Evolutionary conservation across 2,888 invertebrate species (phyloP).

Genomic region (Melieria picta): DNA sequence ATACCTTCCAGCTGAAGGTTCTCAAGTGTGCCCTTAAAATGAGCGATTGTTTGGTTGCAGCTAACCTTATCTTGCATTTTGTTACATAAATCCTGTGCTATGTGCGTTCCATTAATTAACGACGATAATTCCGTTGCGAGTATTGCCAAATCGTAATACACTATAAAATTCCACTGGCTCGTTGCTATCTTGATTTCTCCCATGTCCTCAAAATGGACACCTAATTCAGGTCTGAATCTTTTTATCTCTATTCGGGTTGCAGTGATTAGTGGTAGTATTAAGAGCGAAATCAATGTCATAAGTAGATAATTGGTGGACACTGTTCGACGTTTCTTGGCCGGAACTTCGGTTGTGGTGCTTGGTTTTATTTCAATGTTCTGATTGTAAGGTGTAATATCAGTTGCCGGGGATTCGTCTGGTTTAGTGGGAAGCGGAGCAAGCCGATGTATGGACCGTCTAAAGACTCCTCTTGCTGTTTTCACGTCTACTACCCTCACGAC

Average conservation of each 20-base stretch:
- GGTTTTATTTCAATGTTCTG: too few relatives aligned
- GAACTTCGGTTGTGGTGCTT: too few relatives aligned
- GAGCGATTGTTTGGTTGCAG: slow-evolving; percentile 12
- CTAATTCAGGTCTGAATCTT: slow-evolving; percentile 17
- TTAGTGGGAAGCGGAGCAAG: too few relatives aligned
- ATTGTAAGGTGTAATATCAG: too few relatives aligned
- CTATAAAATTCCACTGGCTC: slow-evolving; percentile 33
- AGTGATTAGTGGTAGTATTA: background rate
- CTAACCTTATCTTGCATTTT: background rate
- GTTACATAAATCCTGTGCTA: background rate
- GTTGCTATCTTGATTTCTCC: slow-evolving; percentile 29
- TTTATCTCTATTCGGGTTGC: background rate
- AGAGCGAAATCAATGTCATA: too few relatives aligned
- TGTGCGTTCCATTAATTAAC: slow-evolving; percentile 8
- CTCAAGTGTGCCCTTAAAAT: slow-evolving; percentile 4
- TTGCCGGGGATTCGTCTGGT: too few relatives aligned
- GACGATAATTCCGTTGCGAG: background rate
- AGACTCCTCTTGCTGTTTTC: too few relatives aligned
- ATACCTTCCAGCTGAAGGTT: slow-evolving; percentile 6
- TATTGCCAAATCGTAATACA: slow-evolving; percentile 31
- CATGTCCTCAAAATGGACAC: slow-evolving; percentile 36
- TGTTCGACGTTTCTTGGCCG: too few relatives aligned
- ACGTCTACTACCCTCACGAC: too few relatives aligned
- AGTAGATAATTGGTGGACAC: too few relatives aligned
- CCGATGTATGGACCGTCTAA: too few relatives aligned